Evolutionary conservation across 2,797 vertebrate species (phyloP).

Genomic region (Pseudochirops cupreus): DNA sequence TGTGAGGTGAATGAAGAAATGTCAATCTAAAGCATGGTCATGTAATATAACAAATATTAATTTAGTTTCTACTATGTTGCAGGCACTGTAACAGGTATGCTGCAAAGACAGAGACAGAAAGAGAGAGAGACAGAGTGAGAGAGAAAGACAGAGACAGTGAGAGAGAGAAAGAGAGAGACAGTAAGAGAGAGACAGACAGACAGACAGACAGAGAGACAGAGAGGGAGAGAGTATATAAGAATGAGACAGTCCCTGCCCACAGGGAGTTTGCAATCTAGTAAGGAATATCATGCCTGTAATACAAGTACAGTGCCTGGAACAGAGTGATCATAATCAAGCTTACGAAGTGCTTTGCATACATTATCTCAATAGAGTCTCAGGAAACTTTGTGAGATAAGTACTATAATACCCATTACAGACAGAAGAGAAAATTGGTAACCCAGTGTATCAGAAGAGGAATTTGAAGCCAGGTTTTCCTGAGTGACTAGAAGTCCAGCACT

Average conservation of each 20-base stretch:
- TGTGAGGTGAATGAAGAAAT: not conserved
- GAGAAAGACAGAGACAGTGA: no score
- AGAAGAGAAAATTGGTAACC: not conserved
- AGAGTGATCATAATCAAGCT: not conserved
- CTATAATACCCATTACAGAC: not conserved
- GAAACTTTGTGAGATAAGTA: not conserved
- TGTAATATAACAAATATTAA: not conserved
- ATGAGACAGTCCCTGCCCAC: not conserved
- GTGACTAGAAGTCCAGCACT: not conserved
- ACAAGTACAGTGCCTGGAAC: not conserved
- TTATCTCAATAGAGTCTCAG: not conserved
- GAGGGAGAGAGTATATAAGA: not conserved
- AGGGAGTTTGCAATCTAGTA: not conserved
- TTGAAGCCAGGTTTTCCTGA: not conserved
- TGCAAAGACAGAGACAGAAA: not conserved
- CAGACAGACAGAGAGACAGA: not conserved
- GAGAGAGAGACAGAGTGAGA: not conserved
- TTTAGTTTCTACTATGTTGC: not conserved
- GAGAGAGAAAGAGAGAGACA: no score
- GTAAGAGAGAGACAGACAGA: not conserved
- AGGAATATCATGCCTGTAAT: not conserved
- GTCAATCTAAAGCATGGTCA: not conserved
- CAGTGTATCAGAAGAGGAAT: not conserved
- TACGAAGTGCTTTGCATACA: not conserved
- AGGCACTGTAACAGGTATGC: not conserved